phyloP scores from a whole-genome alignment of 2,113 vertebrate species.

The Anarhynchus alexandrinus region DNA sequence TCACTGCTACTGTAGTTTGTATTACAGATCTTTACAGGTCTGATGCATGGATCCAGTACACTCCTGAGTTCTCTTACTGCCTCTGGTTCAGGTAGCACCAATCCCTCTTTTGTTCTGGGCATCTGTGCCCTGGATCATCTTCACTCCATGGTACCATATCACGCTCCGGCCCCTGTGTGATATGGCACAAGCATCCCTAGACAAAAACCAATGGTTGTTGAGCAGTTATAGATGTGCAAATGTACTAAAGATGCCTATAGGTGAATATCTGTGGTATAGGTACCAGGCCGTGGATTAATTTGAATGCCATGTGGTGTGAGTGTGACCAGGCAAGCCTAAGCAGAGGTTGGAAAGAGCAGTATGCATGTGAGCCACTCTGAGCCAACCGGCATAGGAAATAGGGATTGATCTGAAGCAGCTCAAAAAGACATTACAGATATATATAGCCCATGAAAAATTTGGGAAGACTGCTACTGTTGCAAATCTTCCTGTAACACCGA shows the following conservation, averaged over 20 bases:
- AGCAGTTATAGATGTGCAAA: not conserved
- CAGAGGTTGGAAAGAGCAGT: not conserved
- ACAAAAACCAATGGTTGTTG: not conserved
- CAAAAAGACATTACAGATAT: not conserved
- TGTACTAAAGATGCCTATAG: not conserved
- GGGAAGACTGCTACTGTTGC: not conserved
- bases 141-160: not conserved
- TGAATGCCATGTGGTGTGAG: fast-evolving
- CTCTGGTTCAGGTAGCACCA: not conserved
- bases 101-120: fast-evolving
- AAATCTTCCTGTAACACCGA: not conserved
- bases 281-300: not conserved
- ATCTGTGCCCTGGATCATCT: not conserved
- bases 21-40: not conserved
- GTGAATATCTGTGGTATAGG: not conserved
- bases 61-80: not conserved
- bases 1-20: not conserved
- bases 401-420: not conserved
- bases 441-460: not conserved
- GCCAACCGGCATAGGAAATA: not conserved
- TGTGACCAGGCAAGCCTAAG: not conserved
- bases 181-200: not conserved
- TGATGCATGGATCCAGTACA: not conserved
- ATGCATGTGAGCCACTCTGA: fast-evolving
- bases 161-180: no score